These are phyloP conservation scores for Pocillopora grandis DNA, from an alignment of 92 coral and sea anemone species.

Conservation along the genomic window DNA sequence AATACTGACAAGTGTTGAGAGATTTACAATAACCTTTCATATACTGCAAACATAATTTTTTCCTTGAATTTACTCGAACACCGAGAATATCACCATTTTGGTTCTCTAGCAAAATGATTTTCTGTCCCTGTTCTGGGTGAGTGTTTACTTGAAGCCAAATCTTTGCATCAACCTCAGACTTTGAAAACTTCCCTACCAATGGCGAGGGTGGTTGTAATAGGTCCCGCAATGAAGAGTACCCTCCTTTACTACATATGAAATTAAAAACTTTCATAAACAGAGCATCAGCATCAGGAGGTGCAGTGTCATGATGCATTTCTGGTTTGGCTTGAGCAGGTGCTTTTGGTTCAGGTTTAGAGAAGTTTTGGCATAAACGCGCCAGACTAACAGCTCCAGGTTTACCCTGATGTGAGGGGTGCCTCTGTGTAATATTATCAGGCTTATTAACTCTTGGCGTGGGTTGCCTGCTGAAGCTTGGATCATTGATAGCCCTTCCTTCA, in stretches of 20 bases:
- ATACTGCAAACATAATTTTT: conserved; percentile 57
- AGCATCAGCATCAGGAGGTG: conserved; percentile 3
- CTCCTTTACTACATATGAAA: conserved; percentile 59
- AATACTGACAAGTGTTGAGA: conserved; percentile 30
- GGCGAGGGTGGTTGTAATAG: conserved; percentile 72
- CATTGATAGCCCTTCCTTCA: neutral
- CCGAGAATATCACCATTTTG: conserved; percentile 27
- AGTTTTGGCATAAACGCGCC: conserved; percentile 5
- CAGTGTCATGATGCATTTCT: neutral
- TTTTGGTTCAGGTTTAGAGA: neutral
- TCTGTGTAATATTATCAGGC: neutral
- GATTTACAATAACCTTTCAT: conserved; percentile 44
- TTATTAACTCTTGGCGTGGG: neutral
- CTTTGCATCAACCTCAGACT: conserved; percentile 19
- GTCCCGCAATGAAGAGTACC: conserved; percentile 40
- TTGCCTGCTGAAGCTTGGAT: neutral
- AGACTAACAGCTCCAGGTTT: conserved; percentile 1
- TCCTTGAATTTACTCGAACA: conserved; percentile 38
- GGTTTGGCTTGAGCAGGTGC: neutral
- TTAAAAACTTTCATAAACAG: conserved; percentile 62
- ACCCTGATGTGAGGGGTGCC: neutral
- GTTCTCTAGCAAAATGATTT: conserved; percentile 4
- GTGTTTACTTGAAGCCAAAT: conserved; percentile 55
- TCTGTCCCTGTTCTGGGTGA: conserved; percentile 15
- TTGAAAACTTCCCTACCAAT: conserved; percentile 28